Conservation (phyloP, 2,113 vertebrate genomes). For the Heterochromis multidens region DNA sequence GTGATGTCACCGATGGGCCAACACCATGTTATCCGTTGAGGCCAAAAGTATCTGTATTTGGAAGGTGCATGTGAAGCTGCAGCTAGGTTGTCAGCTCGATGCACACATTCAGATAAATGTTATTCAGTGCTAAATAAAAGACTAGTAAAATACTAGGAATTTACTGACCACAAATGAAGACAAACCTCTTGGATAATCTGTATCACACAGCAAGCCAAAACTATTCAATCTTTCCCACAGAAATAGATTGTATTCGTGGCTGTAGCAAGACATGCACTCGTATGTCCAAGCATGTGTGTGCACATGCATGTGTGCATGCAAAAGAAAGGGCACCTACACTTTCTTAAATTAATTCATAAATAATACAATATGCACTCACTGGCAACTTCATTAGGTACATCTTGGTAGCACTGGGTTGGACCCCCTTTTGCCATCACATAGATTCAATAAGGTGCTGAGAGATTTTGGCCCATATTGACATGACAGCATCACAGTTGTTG, state of each 20-base stretch:
- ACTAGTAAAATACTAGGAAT: no score
- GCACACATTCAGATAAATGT: background rate
- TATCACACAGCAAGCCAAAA: background rate
- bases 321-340: no score
- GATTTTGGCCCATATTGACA: no score
- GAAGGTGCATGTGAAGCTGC: background rate
- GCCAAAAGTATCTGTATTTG: background rate
- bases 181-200: background rate
- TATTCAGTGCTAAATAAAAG: background rate
- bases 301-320: background rate
- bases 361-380: background rate
- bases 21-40: background rate
- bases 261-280: no score
- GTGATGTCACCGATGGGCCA: background rate
- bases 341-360: no score
- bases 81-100: background rate
- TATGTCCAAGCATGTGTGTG: no score
- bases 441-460: no score
- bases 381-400: background rate
- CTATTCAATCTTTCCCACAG: no score
- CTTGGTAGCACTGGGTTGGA: no score
- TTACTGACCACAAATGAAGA: background rate
- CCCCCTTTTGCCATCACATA: no score
- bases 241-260: no score
- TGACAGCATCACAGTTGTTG: no score